These are phyloP conservation scores for Papilio elwesi DNA, from an alignment of 2,888 invertebrate genomes.

Conservation along the genomic window DNA sequence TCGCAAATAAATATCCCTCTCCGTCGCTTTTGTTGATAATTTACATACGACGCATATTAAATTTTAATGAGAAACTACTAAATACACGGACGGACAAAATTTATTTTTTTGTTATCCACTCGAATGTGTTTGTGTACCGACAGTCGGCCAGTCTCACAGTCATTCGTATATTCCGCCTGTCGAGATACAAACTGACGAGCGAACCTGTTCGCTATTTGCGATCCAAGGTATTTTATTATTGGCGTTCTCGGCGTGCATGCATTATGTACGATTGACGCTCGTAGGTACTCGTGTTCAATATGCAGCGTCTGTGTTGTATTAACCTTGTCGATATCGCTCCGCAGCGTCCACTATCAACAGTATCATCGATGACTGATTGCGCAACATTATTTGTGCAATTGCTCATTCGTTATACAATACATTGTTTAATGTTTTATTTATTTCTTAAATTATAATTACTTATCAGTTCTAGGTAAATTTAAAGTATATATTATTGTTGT, in stretches of 20 bases:
- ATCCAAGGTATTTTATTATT: slow-evolving; percentile 47
- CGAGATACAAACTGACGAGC: slow-evolving; percentile 44
- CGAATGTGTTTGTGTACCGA: slow-evolving; percentile 22
- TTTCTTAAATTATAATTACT: not conserved
- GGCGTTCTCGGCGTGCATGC: slow-evolving; percentile 43
- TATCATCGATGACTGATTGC: slow-evolving; percentile 60
- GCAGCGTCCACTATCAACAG: slow-evolving; percentile 53
- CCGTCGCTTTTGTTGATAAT: slow-evolving; percentile 48
- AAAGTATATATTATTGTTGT: not conserved
- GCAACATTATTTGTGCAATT: slow-evolving; percentile 65
- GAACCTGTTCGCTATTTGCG: slow-evolving; percentile 50
- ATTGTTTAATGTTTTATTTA: slow-evolving; percentile 9
- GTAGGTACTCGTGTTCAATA: slow-evolving; percentile 52
- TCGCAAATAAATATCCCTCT: slow-evolving; percentile 51
- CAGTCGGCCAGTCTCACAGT: slow-evolving; percentile 29
- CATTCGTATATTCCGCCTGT: slow-evolving; percentile 43
- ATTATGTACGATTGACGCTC: slow-evolving; percentile 15
- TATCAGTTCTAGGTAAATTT: not conserved
- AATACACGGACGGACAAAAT: slow-evolving; percentile 21
- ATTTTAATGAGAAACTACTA: slow-evolving; percentile 37
- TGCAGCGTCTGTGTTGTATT: slow-evolving; percentile 60
- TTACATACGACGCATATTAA: slow-evolving; percentile 46
- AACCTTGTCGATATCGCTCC: slow-evolving; percentile 61
- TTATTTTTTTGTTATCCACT: slow-evolving; percentile 15
- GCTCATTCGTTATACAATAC: slow-evolving; percentile 49